These are phyloP conservation scores for Synergus japonicus DNA, from an alignment of 2,888 invertebrate species.

Conservation along the genomic window DNA sequence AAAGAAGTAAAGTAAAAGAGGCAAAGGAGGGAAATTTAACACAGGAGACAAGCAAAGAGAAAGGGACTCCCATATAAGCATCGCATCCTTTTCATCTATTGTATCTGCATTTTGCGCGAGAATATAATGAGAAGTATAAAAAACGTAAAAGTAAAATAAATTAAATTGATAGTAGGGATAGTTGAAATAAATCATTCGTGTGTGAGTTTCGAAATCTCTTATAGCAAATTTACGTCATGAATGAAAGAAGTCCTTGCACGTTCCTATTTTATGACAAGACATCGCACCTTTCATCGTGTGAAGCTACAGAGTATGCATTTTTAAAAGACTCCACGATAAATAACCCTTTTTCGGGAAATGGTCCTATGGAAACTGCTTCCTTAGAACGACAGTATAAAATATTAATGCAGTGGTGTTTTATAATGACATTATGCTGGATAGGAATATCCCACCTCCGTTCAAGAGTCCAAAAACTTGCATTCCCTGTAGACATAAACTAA, in stretches of 20 bases:
- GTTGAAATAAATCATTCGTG: constrained; percentile 28
- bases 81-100: background rate
- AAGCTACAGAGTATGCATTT: constrained; percentile 19
- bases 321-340: constrained; percentile 22
- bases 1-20: background rate
- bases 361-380: constrained; percentile 31
- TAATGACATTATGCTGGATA: constrained; percentile 6
- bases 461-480: background rate
- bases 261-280: constrained; percentile 40
- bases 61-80: background rate
- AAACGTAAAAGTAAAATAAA: background rate
- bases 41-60: background rate
- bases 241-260: constrained; percentile 30
- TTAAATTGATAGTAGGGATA: background rate
- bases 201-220: background rate
- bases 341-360: constrained; percentile 36
- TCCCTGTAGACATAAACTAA: background rate
- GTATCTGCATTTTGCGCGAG: background rate
- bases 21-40: background rate
- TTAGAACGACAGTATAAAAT: constrained; percentile 20
- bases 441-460: background rate
- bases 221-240: constrained; percentile 25
- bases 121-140: background rate
- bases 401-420: constrained; percentile 25
- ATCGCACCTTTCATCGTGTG: constrained; percentile 31